Base-by-base conservation (phyloP, 35 echinoderm and acorn worm species). In the Lytechinus variegatus region DNA sequence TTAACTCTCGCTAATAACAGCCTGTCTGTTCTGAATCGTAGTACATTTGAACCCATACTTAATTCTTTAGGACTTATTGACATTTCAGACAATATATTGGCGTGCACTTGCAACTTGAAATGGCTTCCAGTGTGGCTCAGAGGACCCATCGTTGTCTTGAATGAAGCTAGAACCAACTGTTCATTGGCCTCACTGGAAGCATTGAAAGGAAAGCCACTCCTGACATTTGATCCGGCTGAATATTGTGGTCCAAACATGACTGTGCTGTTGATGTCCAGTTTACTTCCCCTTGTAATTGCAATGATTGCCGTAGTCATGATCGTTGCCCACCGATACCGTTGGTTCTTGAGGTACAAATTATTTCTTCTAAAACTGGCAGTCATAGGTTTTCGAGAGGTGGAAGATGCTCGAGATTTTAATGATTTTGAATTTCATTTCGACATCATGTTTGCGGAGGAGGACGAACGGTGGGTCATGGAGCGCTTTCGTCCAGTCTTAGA, bases 261-360 rank as follows among this genome's bases (percentile, higher is more conserved):
- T 33, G 33, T 92, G 19, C 13, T 9, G 4, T 92, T 9, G 11
- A n/a, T 10, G 24, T 44, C 33, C 33, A 44, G 33, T 44, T 44
- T 44, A 44, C 24, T 92, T 51, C n/a, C 52, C 27, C 14, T 54
- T 24, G 28, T 24, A 27, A 92, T 27, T 24, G 28, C 52, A 13
- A 1, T 9, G 52, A n/a, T 92, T n/a, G 7, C 24, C 27, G 87
- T 88, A 9, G 87, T 27, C 16, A 24, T 51, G 44, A 88, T 88
- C 27, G 27, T 92, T 24, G 91, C 91, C 53, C 54, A 54, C 9
- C 91, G 91, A n/a, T n/a, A 92, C 24, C 91, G 91, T 9, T 92
- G 91, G 91, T 92, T 27, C 27, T n/a, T 92, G 29, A 92, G 54
- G 10, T 92, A 92, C 53, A 92, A 92, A 51, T 27, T 27, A 24